These are phyloP conservation scores for Mus minutoides DNA, from an alignment of 2,797 vertebrate genomes.

Conservation along the genomic window DNA sequence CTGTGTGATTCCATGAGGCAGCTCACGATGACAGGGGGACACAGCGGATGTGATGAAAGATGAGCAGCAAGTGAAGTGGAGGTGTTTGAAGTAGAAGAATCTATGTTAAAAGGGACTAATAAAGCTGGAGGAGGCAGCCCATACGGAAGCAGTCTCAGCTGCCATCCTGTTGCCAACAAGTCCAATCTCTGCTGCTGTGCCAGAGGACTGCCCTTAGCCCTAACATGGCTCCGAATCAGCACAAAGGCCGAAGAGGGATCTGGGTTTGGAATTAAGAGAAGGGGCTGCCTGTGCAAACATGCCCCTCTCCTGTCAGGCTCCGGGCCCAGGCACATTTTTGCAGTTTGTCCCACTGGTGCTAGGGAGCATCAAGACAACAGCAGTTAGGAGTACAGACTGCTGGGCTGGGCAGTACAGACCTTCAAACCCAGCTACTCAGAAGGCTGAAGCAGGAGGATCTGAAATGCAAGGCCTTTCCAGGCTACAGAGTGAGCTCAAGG, in stretches of 20 bases:
- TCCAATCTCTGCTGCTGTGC: neutral
- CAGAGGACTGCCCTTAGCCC: neutral
- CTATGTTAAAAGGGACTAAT: constrained; percentile 69
- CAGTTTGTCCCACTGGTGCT: no score
- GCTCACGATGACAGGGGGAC: neutral
- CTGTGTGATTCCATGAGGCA: constrained; percentile 40
- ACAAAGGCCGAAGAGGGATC: neutral
- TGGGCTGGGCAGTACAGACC: neutral
- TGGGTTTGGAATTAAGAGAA: neutral
- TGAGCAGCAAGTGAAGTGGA: constrained; percentile 22
- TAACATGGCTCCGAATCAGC: neutral
- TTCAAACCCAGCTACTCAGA: neutral
- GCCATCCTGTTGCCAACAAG: neutral
- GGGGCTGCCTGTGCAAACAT: neutral
- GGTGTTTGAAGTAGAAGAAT: constrained; percentile 76
- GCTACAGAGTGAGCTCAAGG: neutral
- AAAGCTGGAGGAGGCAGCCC: constrained; percentile 30
- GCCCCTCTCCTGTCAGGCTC: neutral
- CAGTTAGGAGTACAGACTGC: neutral
- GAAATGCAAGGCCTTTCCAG: neutral
- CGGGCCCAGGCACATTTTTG: accelerated
- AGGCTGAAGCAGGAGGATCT: neutral
- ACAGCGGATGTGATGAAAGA: constrained; percentile 46
- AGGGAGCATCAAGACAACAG: neutral
- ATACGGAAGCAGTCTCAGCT: neutral